These are phyloP conservation scores for Drosophila mojavensis DNA, from an alignment of 1,140 invertebrate genomes.

Conservation along the genomic window DNA sequence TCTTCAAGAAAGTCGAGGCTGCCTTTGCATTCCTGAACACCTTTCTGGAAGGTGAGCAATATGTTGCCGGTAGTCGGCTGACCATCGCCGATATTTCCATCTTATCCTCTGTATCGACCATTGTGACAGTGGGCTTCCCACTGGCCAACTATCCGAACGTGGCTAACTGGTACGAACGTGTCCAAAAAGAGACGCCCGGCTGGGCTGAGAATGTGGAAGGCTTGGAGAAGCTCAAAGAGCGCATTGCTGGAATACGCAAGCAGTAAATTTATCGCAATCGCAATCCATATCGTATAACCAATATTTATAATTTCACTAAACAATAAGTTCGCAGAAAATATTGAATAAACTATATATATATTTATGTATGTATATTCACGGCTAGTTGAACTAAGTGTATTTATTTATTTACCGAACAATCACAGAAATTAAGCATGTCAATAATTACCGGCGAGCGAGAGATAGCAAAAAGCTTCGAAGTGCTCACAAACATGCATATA, in stretches of 20 bases:
- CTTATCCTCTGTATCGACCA: constrained; percentile 86
- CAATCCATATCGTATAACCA: too few species aligned
- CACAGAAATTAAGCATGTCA: background rate
- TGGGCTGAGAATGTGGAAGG: constrained; percentile 86
- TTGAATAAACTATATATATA: too few species aligned
- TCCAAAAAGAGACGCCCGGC: constrained; percentile 88
- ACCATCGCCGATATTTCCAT: constrained; percentile 91
- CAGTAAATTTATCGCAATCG: background rate
- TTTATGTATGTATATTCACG: too few species aligned
- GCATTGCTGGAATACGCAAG: constrained; percentile 6
- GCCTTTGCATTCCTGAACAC: constrained; percentile 87
- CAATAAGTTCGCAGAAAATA: background rate
- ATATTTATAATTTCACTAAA: background rate
- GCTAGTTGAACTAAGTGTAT: background rate
- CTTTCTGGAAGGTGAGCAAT: constrained; percentile 87
- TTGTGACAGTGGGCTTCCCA: constrained; percentile 87
- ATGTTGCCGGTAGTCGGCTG: constrained; percentile 87
- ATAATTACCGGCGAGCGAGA: background rate
- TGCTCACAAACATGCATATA: background rate
- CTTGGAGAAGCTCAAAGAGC: constrained; percentile 57
- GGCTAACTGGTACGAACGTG: constrained; percentile 87
- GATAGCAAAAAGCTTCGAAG: background rate
- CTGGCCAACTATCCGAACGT: constrained; percentile 88
- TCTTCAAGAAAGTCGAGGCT: constrained; percentile 87
- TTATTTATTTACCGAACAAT: background rate